Evolutionary conservation across 2,888 invertebrate genomes (phyloP), one percentile per base, ranked within the genome.

Genomic region (Dryadula phaetusa): DNA sequence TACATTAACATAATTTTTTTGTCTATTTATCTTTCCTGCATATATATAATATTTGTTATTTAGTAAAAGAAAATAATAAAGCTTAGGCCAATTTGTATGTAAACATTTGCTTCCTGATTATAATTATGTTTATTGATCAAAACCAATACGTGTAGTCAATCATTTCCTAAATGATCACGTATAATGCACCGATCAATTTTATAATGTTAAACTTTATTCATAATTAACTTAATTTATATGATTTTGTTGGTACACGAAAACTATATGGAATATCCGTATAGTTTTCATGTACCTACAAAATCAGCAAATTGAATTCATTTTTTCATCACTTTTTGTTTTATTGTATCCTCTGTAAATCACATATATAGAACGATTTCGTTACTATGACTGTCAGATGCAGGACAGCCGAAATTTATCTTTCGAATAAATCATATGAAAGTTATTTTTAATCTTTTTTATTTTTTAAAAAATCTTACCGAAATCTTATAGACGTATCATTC

Each of bases 91-190:
- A n/a, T 14, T 25, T n/a, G 25, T 28, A 49, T 3, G 16, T 8
- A 49, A 25, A 49, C 8, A 16, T 22, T 37, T 37, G 3, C 34
- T 54, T 53, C 37, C 64, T 62, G 16, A 46, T 12, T 42, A 42
- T 58, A 16, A 42, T n/a, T 60, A 20, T 6, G 20, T 20, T 20
- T 14, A 28, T 44, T 28, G 42, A 47, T 58, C 53, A 40, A 53
- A 18, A 37, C 4, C 20, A 20, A 14, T 63, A 66, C 69, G 53
- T 69, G 66, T 37, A 7, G 37, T 22, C 37, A 52, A 56, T 10
- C 22, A 63, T 47, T 69, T 60, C 60, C 63, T 54, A 52, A 49
- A 28, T 49, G 18, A 62, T 40, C 52, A 60, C 69, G 49, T 18
- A 61, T 63, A 63, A 64, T 62, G 14, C 52, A 49, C 28, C 61